These are phyloP conservation scores for Lysandra bellargus DNA, from an alignment of 2,888 invertebrate genomes.

Conservation along the genomic window DNA sequence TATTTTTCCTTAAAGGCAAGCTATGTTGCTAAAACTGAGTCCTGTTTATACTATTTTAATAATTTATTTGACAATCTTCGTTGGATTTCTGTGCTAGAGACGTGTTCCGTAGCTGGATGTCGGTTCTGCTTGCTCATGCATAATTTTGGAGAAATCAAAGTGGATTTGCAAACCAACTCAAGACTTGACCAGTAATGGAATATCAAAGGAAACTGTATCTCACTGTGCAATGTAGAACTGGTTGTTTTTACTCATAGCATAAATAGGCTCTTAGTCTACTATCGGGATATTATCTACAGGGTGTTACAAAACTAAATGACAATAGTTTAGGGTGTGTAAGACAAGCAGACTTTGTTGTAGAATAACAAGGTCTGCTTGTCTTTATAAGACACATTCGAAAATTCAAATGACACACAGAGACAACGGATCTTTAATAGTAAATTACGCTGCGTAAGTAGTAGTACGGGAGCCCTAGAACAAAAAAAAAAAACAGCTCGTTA, in stretches of 20 bases:
- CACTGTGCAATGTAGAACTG: not conserved
- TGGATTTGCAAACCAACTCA: constrained; percentile 25
- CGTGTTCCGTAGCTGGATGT: not conserved
- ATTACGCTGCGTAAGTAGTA: too few species aligned
- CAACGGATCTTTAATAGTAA: too few species aligned
- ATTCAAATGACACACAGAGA: too few species aligned
- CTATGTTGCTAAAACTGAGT: not conserved
- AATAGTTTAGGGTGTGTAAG: too few species aligned
- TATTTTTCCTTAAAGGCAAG: not conserved
- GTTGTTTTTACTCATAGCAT: not conserved
- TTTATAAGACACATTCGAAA: too few species aligned
- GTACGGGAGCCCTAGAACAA: too few species aligned
- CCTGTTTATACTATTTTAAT: not conserved
- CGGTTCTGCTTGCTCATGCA: constrained; percentile 22
- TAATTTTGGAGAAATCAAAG: constrained; percentile 20
- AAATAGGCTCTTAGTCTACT: too few species aligned
- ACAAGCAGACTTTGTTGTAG: too few species aligned
- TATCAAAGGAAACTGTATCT: constrained; percentile 13
- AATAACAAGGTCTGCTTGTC: too few species aligned
- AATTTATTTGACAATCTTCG: not conserved
- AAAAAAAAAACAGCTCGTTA: too few species aligned
- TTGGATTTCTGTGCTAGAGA: constrained; percentile 5
- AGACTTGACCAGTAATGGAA: constrained; percentile 20
- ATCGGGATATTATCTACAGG: too few species aligned
- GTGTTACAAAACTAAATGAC: too few species aligned